phyloP scores from a whole-genome alignment of 2,113 vertebrate genomes.

The Xiphophorus hellerii region DNA sequence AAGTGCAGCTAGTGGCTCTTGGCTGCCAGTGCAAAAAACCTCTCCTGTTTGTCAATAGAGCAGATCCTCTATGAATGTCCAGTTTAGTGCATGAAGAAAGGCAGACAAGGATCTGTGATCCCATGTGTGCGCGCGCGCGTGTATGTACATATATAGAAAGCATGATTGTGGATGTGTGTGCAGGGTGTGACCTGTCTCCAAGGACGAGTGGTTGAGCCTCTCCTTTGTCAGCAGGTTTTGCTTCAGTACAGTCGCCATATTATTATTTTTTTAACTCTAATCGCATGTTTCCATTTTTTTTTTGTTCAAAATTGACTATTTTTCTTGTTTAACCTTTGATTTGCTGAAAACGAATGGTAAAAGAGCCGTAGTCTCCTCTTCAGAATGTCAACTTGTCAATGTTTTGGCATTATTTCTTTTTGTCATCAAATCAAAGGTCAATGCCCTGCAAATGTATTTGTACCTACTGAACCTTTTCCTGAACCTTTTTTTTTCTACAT shows the following conservation, averaged over 20 bases:
- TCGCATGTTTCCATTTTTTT: too few species aligned
- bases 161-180: conserved; percentile 25
- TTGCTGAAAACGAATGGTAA: too few species aligned
- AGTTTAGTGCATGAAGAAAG: conserved; percentile 34
- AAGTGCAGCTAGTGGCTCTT: conserved; percentile 68
- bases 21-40: conserved; percentile 60
- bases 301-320: too few species aligned
- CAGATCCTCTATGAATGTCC: conserved; percentile 55
- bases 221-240: not conserved
- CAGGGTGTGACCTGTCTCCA: conserved; percentile 42
- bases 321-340: too few species aligned
- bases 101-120: conserved; percentile 39
- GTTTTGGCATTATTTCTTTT: too few species aligned
- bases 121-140: conserved; percentile 20
- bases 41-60: conserved; percentile 58
- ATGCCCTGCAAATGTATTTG: too few species aligned
- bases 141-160: conserved; percentile 24
- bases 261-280: too few species aligned
- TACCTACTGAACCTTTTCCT: too few species aligned
- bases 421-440: not conserved
- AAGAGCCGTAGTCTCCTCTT: too few species aligned
- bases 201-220: conserved; percentile 8
- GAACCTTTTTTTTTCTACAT: too few species aligned
- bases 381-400: too few species aligned
- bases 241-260: not conserved